These are phyloP conservation scores for Gobius niger DNA, from an alignment of 2,113 vertebrate species.

Conservation along the genomic window DNA sequence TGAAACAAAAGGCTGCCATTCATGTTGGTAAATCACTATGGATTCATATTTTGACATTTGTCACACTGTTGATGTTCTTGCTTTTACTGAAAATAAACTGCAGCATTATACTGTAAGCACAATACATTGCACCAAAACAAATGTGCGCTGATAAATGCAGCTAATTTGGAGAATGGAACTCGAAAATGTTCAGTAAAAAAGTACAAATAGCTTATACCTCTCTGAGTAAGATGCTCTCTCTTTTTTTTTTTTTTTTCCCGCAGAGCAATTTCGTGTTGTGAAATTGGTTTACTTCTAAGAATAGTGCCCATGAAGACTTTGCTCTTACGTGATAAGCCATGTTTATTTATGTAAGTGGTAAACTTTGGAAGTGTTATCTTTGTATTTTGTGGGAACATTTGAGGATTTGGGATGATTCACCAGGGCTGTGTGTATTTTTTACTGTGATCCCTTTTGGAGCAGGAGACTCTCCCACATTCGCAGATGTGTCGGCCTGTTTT, in stretches of 20 bases:
- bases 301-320: not conserved
- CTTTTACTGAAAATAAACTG: not conserved
- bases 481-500: conserved; percentile 38
- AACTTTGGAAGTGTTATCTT: conserved; percentile 4
- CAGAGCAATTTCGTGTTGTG: conserved; percentile 15
- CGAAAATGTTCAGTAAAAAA: not conserved
- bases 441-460: conserved; percentile 25
- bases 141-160: not conserved
- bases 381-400: conserved; percentile 18
- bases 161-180: not conserved
- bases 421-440: conserved; percentile 29
- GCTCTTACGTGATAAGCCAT: not conserved
- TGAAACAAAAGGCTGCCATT: too few species aligned
- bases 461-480: conserved; percentile 27
- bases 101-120: not conserved
- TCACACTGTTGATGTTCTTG: not conserved
- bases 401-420: conserved; percentile 33
- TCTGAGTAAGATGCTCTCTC: not conserved
- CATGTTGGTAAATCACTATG: too few species aligned
- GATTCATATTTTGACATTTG: too few species aligned
- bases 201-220: not conserved
- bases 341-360: conserved; percentile 12
- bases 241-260: not conserved
- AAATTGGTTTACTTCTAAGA: conserved; percentile 15
- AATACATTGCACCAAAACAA: not conserved